phyloP scores from a whole-genome alignment of 1,140 invertebrate genomes.

The Cryptotermes secundus region DNA sequence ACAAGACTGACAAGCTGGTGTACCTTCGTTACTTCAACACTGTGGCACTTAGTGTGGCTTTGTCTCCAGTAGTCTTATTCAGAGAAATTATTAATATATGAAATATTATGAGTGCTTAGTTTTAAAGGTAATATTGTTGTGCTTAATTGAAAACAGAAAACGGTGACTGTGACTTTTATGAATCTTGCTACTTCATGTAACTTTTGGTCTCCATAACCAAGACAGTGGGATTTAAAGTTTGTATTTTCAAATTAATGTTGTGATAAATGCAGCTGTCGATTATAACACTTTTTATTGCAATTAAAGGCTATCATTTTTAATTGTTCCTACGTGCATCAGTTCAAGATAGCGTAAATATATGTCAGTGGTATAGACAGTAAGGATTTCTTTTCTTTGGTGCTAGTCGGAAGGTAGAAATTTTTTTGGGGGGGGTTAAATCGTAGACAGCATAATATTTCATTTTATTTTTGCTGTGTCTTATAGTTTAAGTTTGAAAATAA shows the following conservation, averaged over 20 bases:
- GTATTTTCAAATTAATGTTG: neutral
- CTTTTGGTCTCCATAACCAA: neutral
- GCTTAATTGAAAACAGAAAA: neutral
- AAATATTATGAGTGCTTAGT: conserved; percentile 1
- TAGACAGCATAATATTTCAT: neutral
- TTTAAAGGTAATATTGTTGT: conserved; percentile 1
- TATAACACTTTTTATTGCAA: neutral
- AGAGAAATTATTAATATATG: conserved; percentile 9
- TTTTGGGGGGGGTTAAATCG: neutral
- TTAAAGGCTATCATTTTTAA: neutral
- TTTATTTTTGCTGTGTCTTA: neutral
- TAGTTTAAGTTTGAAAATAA: neutral
- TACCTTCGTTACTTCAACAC: neutral
- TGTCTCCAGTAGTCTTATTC: neutral
- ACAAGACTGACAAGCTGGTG: neutral
- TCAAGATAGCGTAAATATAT: neutral
- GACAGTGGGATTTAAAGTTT: neutral
- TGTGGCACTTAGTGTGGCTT: neutral
- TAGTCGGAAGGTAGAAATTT: neutral
- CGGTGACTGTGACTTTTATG: neutral
- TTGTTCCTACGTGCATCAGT: neutral
- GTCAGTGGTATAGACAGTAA: neutral
- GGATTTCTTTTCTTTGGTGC: neutral
- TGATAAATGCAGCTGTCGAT: neutral
- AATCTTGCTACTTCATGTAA: neutral